Evolutionary conservation across 2,797 vertebrate genomes (phyloP), one percentile per base, ranked within the genome.

Genomic region (Mormyrops boulengeri): DNA sequence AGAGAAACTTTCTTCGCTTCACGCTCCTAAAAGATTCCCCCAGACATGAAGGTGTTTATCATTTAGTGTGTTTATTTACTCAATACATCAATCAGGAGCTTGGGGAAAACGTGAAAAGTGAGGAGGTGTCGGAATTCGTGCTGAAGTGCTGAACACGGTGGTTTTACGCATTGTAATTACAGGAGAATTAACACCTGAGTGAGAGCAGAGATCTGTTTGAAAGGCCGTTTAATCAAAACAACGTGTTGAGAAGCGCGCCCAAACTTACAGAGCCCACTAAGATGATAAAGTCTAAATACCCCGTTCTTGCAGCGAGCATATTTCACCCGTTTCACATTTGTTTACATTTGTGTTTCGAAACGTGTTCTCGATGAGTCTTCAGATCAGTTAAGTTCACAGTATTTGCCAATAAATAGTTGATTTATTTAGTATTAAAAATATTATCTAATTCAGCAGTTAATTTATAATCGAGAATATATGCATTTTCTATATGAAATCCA

Each of bases 151-250:
- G 85, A 89, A 89, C 85, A 57, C 69, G 60, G 41, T 41, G 88
- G 69, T 8, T 44, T 88, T 66, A 85, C 87, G 86, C 4, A 62
- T 62, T 47, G 50, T 77, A 90, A 60, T 90, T 88, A 87, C 41
- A 66, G 80, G 47, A 22, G 52, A 89, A 90, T 88, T 90, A 88
- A 92, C 90, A 89, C 88, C 92, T 49, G 8, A 87, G 91, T 88
- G 89, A 60, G 82, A 89, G 84, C 44, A 38, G 57, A 90, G 88
- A 91, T 57, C 77, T 26, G 89, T 92, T 84, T 52, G 88, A 49
- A 84, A 82, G 91, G 26, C 87, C 34, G 66, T 90, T 89, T 87
- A 91, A 91, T 91, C 73, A 90, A 84, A 88, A 90, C 91, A 89
- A 38, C 26, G 88, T 69, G 90, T 38, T 44, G 60, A 38, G 44